Evolutionary conservation across 37 sponge, comb jelly and placozoan species (phyloP).

Genomic region (Aplysina aerophoba): DNA sequence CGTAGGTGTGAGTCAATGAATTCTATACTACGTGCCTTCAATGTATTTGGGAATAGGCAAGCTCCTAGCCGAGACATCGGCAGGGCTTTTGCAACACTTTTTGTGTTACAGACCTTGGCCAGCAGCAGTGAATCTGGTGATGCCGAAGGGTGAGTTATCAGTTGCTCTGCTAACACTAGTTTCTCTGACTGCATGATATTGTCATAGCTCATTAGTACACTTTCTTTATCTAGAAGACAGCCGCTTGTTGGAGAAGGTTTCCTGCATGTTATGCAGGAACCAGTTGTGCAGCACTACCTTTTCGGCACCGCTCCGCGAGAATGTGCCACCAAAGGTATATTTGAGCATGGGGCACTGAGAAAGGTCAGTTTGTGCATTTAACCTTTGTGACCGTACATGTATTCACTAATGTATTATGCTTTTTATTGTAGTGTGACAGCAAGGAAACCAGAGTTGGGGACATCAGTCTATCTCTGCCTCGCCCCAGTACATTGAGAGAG

Average conservation of each 20-base stretch:
- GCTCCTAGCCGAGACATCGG: slow-evolving; percentile 25
- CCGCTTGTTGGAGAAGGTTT: too few relatives aligned
- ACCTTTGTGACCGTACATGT: not conserved
- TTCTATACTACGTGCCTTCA: slow-evolving; percentile 17
- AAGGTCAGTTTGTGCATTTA: not conserved
- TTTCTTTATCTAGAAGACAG: too few relatives aligned
- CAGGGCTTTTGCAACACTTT: slow-evolving; percentile 3
- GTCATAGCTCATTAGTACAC: too few relatives aligned
- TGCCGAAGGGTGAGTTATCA: not conserved
- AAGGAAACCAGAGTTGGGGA: too few relatives aligned
- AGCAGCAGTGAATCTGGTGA: too few relatives aligned
- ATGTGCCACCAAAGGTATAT: too few relatives aligned
- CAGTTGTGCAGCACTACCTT: too few relatives aligned
- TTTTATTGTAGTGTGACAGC: slow-evolving; percentile 2
- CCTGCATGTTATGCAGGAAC: too few relatives aligned
- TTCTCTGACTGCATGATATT: too few relatives aligned
- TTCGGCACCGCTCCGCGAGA: too few relatives aligned
- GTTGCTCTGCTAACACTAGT: not conserved
- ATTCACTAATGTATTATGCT: not conserved
- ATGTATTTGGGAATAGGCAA: too few relatives aligned
- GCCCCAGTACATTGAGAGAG: slow-evolving; percentile 1
- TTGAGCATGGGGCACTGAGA: slow-evolving; percentile 12
- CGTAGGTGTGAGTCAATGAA: slow-evolving; percentile 24
- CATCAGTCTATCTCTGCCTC: too few relatives aligned
- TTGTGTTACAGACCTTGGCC: slow-evolving; percentile 4